phyloP scores from a whole-genome alignment of 2,888 invertebrate genomes.

The Clunio marinus region DNA sequence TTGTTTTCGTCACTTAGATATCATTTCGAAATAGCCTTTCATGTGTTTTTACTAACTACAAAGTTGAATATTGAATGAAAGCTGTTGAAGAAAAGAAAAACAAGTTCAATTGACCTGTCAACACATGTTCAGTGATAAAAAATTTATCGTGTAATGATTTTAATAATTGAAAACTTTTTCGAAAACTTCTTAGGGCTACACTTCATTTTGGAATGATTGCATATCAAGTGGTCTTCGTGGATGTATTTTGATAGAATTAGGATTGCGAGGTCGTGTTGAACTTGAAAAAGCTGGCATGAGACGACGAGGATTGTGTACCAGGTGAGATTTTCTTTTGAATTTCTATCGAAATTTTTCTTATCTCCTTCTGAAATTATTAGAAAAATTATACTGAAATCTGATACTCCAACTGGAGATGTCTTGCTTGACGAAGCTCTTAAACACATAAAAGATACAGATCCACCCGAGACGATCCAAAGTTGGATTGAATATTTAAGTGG shows the following conservation, averaged over 20 bases:
- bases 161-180: too few relatives aligned
- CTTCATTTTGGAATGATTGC: constrained; percentile 99
- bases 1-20: too few relatives aligned
- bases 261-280: constrained; percentile 89
- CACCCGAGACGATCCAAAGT: constrained; percentile 94
- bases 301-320: constrained; percentile 81
- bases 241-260: constrained; percentile 96
- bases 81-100: too few relatives aligned
- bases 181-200: constrained; percentile 74
- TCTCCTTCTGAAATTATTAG: too few relatives aligned
- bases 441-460: constrained; percentile 97
- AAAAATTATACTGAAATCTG: constrained; percentile 75
- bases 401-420: constrained; percentile 95
- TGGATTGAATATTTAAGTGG: constrained; percentile 99
- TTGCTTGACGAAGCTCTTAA: constrained; percentile 90
- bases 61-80: too few relatives aligned
- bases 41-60: too few relatives aligned
- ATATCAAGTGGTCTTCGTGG: constrained; percentile 98
- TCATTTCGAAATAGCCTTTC: too few relatives aligned
- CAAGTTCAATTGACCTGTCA: too few relatives aligned
- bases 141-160: too few relatives aligned
- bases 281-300: constrained; percentile 96
- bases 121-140: too few relatives aligned
- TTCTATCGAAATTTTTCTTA: constrained; percentile 45
- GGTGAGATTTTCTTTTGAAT: constrained; percentile 54